Evolutionary conservation across 2,113 vertebrate species (phyloP), one percentile per base, ranked within the genome.

Genomic region (Cinclus mexicanus): DNA sequence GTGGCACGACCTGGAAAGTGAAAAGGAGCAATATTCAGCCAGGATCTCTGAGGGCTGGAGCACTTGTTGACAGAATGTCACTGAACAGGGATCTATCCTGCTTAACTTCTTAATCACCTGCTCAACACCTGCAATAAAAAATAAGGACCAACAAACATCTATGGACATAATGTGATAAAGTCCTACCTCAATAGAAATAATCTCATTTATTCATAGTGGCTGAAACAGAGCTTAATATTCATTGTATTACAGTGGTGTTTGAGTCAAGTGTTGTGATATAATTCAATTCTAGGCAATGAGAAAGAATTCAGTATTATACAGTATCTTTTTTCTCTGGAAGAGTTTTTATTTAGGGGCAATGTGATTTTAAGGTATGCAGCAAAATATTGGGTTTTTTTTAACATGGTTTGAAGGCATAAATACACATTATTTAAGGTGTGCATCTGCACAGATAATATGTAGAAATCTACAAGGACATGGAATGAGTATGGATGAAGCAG

Each of bases 1-100:
- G 89, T 85, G 90, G 80, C 91, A 93, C 60, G 92, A 95, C 92
- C 96, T 94, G 93, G 87, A 88, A 94, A 95, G 89, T 80, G 59
- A 76, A 91, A 93, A 97, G 71, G 89, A 79, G 49, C 31, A 47
- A 42, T 35, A 15, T 67, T 80, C 37, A 59, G 60, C 5, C n/a
- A 23, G 14, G 31, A 83, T 53, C 37, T 86, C 83, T 35, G 10
- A 5, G 28, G 52, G 70, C 69, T 61, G 26, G 24, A 29, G 39
- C 72, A 61, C 56, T 61, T 94, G 93, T 94, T 95, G 94, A 89
- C 69, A 87, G 89, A 74, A 83, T 82, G 95, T 86, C 95, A 89
- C 95, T 71, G 35, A 76, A 23, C 25, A 52, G n/a, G 35, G 93
- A 72, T 57, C 39, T 61, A 37, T 42, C 83, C 93, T 39, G 29